Percentiles rank a stretch among this genome's conserved stretches.
Evolutionary conservation across 2,888 invertebrate genomes (phyloP).

Genomic region (Eupithecia vulgata): DNA sequence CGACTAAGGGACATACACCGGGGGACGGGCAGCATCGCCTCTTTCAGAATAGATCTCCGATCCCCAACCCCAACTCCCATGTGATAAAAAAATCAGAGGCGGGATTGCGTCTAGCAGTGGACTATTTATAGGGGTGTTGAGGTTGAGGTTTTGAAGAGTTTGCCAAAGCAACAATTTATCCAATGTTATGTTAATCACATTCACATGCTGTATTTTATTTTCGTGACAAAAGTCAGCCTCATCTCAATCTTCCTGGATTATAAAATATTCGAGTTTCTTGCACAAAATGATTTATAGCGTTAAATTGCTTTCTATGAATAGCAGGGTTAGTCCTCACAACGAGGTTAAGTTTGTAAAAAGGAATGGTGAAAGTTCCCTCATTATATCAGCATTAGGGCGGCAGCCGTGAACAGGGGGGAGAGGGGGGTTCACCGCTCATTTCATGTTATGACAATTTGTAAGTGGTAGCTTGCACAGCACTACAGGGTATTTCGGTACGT

Average conservation of each 20-base stretch:
- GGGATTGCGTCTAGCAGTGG: too few relatives aligned
- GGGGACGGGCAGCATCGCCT: too few relatives aligned
- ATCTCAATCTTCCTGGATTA: not conserved
- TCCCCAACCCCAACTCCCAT: too few relatives aligned
- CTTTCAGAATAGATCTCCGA: too few relatives aligned
- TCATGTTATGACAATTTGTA: slow-evolving; percentile 26
- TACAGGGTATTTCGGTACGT: not conserved
- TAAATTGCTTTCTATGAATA: slow-evolving; percentile 14
- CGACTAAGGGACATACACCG: too few relatives aligned
- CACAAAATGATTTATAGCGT: slow-evolving; percentile 5
- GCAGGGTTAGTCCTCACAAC: slow-evolving; percentile 34
- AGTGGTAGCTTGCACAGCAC: slow-evolving; percentile 1
- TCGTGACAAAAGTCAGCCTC: not conserved
- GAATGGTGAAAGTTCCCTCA: slow-evolving; percentile 77
- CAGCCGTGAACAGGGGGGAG: slow-evolving; percentile 39
- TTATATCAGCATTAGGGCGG: slow-evolving; percentile 72
- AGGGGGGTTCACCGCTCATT: slow-evolving; percentile 21
- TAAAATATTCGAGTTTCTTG: not conserved
- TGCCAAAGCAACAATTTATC: too few relatives aligned
- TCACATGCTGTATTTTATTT: not conserved
- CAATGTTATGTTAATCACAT: too few relatives aligned
- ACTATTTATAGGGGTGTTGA: too few relatives aligned
- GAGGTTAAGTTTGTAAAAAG: slow-evolving; percentile 65
- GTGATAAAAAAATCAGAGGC: too few relatives aligned
- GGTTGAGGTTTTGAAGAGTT: too few relatives aligned